Base-by-base conservation (phyloP, 2,113 vertebrate species). In the Charadrius vociferus region DNA sequence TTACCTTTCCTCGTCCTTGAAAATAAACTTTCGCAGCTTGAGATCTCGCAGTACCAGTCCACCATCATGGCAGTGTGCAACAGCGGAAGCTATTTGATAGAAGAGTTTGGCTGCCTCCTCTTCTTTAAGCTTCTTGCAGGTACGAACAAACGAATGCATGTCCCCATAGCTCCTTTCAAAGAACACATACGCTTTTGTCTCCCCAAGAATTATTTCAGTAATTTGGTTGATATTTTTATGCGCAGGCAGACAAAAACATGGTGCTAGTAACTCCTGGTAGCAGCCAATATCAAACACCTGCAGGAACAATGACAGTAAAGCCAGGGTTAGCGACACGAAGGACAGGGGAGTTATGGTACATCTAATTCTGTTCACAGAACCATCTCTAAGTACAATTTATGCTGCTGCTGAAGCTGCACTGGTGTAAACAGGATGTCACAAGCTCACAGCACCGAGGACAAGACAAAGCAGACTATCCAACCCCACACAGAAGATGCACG, bases 141-240 rank as follows among this genome's bases (percentile, higher is more conserved):
- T 99, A 89, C 99, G 99, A 86, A 99, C 99, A 55, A 99, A 99
- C 1, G 99, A 99, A 97, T 99, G 99, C 99, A 99, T 99, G 98
- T 99, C 99, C 78, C 99, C 99, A 98, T 99, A 99, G 98, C 99
- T 99, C 63, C 98, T 98, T 97, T 99, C 99, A 73, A 99, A 99
- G 98, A 99, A 99, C 96, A 99, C 99, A 32, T 99, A 99, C 0
- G 99, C 99, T 88, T 99, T 98, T 84, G 99, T 99, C 97, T 99
- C 99, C 79, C 99, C 99, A 72, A 99, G 99, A 97, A 99, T 97
- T 93, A 99, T 99, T 97, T 99, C 99, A 81, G 99, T 98, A 98
- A 99, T 99, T 97, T 99, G 99, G 98, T 99, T 99, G 97, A 99
- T 99, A 97, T 99, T 99, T 98, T 99, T 99, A 96, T 99, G 99